Percentiles rank a stretch among this genome's conserved stretches.
Evolutionary conservation across 1,140 invertebrate species (phyloP).

Genomic region (Solenopsis fugax): DNA sequence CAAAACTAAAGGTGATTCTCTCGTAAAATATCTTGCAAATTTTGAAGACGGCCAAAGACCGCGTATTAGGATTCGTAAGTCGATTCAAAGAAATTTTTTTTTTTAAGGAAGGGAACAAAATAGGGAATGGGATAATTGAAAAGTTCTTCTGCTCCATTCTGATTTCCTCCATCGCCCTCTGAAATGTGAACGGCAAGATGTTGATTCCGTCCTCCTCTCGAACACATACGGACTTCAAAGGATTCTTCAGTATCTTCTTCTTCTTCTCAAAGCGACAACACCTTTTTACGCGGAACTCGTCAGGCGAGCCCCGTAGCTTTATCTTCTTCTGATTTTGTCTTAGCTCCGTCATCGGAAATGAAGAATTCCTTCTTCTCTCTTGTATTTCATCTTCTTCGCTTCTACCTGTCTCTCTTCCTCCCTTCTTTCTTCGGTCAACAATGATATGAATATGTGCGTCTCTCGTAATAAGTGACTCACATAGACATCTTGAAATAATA

Average conservation of each 20-base stretch:
- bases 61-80: neutral
- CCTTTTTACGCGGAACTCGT: conserved; percentile 43
- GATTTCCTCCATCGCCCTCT: conserved; percentile 26
- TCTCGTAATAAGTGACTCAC: conserved; percentile 42
- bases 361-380: neutral
- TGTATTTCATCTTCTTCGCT: neutral
- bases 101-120: neutral
- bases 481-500: conserved; percentile 35
- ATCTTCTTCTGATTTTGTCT: neutral
- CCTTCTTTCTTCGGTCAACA: conserved; percentile 33
- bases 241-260: conserved; percentile 37
- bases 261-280: conserved; percentile 13
- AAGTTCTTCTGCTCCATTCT: conserved; percentile 28
- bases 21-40: conserved; percentile 30
- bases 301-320: conserved; percentile 33
- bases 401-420: neutral
- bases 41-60: neutral
- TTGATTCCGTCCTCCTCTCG: conserved; percentile 17
- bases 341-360: neutral
- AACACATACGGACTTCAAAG: conserved; percentile 10
- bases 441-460: conserved; percentile 53
- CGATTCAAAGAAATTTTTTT: neutral
- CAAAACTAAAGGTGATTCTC: conserved; percentile 33
- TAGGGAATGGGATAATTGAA: conserved; percentile 15
- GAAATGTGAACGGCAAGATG: conserved; percentile 15